phyloP scores from a whole-genome alignment of 92 coral and sea anemone species.

The Epizoanthus ramosus region DNA sequence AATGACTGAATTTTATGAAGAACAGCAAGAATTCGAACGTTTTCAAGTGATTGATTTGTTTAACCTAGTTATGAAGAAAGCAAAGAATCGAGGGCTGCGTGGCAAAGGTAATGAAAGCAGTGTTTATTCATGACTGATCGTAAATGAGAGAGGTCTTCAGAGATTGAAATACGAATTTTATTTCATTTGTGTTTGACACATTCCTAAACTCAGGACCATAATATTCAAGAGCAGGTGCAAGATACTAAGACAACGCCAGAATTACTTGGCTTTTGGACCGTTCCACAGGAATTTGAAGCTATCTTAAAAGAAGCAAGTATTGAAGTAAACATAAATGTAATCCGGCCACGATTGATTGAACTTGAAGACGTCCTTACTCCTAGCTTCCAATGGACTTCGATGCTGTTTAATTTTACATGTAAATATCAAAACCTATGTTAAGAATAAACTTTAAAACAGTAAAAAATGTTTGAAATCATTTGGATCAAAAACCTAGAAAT shows the following conservation, averaged over 20 bases:
- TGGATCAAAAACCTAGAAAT: background rate
- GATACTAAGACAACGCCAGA: slow-evolving; percentile 1
- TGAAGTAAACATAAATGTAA: background rate
- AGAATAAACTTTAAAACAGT: slow-evolving; percentile 1
- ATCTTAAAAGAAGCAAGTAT: background rate
- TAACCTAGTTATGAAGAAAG: slow-evolving; percentile 32
- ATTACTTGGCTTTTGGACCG: background rate
- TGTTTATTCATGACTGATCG: slow-evolving; percentile 6
- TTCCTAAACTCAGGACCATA: too few species aligned
- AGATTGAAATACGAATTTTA: too few species aligned
- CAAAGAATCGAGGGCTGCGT: slow-evolving; percentile 25
- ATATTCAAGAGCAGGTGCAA: background rate
- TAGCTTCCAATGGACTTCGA: slow-evolving; percentile 7
- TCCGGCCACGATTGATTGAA: slow-evolving; percentile 8
- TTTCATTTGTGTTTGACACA: too few species aligned
- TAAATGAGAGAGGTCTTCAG: background rate
- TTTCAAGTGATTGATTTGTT: slow-evolving; percentile 20
- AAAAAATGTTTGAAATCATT: background rate
- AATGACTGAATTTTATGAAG: slow-evolving; percentile 13
- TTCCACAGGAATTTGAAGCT: background rate
- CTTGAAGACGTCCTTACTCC: background rate
- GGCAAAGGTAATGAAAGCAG: slow-evolving; percentile 21
- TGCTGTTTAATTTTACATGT: slow-evolving; percentile 5
- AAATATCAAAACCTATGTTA: slow-evolving; percentile 4
- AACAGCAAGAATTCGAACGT: slow-evolving; percentile 22